phyloP scores from a whole-genome alignment of 2,888 invertebrate genomes.

The Cerastis leucographa region DNA sequence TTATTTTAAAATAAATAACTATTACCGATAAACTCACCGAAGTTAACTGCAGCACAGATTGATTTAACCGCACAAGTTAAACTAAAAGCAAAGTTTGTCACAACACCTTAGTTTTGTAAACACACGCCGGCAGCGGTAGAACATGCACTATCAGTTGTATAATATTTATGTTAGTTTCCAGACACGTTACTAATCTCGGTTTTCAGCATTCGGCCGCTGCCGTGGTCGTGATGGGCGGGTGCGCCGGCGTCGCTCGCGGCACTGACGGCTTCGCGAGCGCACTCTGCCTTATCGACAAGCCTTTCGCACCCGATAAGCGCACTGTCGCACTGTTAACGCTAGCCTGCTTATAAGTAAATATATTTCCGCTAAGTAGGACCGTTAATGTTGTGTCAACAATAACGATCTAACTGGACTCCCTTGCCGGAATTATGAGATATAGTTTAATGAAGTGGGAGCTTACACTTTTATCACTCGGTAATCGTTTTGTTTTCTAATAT shows the following conservation, averaged over 20 bases:
- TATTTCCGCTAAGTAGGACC: constrained; percentile 39
- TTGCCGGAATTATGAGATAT: constrained; percentile 9
- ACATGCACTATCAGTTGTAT: constrained; percentile 80
- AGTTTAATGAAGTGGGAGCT: constrained; percentile 12
- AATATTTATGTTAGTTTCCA: constrained; percentile 78
- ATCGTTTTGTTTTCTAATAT: constrained; percentile 44
- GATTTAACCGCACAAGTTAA: constrained; percentile 74
- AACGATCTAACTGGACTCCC: constrained; percentile 6
- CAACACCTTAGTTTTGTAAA: constrained; percentile 83
- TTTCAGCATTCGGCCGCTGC: constrained; percentile 56
- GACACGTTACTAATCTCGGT: constrained; percentile 70
- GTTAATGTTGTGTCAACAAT: constrained; percentile 22
- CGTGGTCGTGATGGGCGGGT: constrained; percentile 68
- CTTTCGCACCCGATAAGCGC: constrained; percentile 85
- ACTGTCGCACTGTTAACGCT: constrained; percentile 73
- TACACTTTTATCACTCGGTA: constrained; percentile 49
- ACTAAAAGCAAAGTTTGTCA: constrained; percentile 78
- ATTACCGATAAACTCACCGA: constrained; percentile 53
- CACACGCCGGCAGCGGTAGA: constrained; percentile 75
- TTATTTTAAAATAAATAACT: neutral
- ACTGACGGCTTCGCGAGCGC: constrained; percentile 81
- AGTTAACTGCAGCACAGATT: constrained; percentile 55
- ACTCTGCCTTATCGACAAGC: constrained; percentile 83
- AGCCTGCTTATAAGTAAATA: constrained; percentile 54
- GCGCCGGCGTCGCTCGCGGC: constrained; percentile 81